phyloP scores from a whole-genome alignment of 2,888 invertebrate species.

The Hemithea aestivaria region DNA sequence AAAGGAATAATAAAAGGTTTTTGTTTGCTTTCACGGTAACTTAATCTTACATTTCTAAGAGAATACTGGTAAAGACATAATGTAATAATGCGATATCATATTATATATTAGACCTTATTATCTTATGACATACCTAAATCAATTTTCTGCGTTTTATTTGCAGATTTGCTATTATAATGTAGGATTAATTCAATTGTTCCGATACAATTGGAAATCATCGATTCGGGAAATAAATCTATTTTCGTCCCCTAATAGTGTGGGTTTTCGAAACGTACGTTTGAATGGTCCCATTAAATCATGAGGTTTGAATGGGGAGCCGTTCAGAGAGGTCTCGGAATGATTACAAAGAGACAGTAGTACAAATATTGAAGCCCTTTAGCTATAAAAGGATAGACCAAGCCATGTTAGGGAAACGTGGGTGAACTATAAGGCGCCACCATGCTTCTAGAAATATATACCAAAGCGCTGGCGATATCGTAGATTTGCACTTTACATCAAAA shows the following conservation, averaged over 20 bases:
- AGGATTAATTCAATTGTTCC: too few species aligned
- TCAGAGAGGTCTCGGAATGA: constrained; percentile 10
- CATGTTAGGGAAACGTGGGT: constrained; percentile 28
- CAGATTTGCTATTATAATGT: too few species aligned
- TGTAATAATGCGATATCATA: too few species aligned
- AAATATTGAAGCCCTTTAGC: constrained; percentile 11
- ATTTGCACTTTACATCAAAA: too few species aligned
- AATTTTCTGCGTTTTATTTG: too few species aligned
- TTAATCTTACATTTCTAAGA: constrained; percentile 5
- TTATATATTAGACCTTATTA: too few species aligned
- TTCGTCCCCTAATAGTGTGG: constrained; percentile 10
- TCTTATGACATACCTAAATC: too few species aligned
- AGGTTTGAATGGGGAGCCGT: constrained; percentile 30
- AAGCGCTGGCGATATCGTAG: too few species aligned
- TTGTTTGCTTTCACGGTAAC: constrained; percentile 7
- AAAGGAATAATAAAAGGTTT: constrained; percentile 8
- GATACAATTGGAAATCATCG: constrained; percentile 10
- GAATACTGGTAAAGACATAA: background rate
- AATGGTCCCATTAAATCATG: constrained; percentile 36
- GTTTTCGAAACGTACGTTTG: constrained; percentile 21
- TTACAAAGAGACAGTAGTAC: constrained; percentile 21
- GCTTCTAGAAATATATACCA: too few species aligned
- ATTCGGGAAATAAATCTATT: constrained; percentile 8
- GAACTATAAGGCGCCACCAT: constrained; percentile 44
- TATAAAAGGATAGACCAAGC: constrained; percentile 15